Conservation (phyloP, 1,140 invertebrate genomes). For the Saxidomus purpurata region DNA sequence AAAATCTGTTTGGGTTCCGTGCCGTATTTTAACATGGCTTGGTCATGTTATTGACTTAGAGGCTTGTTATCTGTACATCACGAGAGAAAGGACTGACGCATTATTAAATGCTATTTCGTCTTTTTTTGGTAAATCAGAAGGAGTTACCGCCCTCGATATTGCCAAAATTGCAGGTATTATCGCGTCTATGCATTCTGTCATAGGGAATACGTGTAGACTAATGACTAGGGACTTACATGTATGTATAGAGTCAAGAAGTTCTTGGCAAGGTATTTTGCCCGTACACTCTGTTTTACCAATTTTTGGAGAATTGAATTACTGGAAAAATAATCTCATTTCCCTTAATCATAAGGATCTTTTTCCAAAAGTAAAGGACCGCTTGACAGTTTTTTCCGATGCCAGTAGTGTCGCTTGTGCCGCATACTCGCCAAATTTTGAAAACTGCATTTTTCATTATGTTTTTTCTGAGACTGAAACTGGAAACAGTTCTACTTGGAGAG, state of each 20-base stretch:
- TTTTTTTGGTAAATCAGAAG: not conserved
- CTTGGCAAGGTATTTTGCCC: not conserved
- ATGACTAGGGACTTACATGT: slow-evolving; percentile 16
- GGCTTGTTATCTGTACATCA: not conserved
- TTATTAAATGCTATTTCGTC: not conserved
- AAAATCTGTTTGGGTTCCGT: slow-evolving; percentile 3
- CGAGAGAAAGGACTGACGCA: not conserved
- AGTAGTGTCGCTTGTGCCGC: slow-evolving; percentile 1
- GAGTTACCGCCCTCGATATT: not conserved
- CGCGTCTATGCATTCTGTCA: slow-evolving; percentile 1
- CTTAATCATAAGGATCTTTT: not conserved
- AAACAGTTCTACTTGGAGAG: slow-evolving; percentile 4
- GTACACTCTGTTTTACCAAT: not conserved
- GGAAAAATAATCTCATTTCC: not conserved
- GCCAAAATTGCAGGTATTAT: not conserved
- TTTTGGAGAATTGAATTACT: not conserved
- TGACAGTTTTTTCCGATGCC: slow-evolving; percentile 24
- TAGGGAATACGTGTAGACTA: not conserved
- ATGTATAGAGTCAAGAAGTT: too few species aligned
- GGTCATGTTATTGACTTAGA: not conserved
- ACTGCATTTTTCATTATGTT: not conserved
- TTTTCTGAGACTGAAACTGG: not conserved
- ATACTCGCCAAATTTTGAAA: not conserved
- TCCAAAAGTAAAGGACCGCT: not conserved
- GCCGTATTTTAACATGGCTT: not conserved